Base-by-base conservation (phyloP, 2,113 vertebrate species). In the Scomber japonicus region DNA sequence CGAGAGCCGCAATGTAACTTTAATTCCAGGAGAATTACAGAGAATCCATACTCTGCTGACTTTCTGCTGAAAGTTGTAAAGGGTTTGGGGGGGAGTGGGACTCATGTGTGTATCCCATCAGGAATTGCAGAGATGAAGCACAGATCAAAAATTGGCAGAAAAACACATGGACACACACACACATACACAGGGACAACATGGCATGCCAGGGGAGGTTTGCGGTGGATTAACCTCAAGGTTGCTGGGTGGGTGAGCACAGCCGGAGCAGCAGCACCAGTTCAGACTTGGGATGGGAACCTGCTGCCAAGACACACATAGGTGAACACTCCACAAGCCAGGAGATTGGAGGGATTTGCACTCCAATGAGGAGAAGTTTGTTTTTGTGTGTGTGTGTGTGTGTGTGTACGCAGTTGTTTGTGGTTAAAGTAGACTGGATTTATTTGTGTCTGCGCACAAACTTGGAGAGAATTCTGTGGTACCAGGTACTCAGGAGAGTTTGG, bases 151-250 rank as follows among this genome's bases (percentile, higher is more conserved):
- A 81, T 19, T 82, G 81, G 54, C 76, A 68, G 57, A 86, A 78
- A 78, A 63, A 73, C 8, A 60, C 44, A 45, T 1, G 4, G 15
- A 64, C 70, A 65, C 62, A 70, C 57, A 55, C 55, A 63, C 56
- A 74, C 56, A 62, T 55, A 57, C 51, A 56, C 74, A 49, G 17
- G 64, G 51, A 68, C 72, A 60, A 73, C 71, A 17, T 50, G 53
- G 54, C 54, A 79, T 86, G 85, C 80, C 75, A 84, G 67, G 14
- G 59, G 76, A 83, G 78, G 83, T 85, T 87, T 85, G 84, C 14
- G 73, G 83, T 87, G 87, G 85, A 89, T 90, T 89, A 90, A 86
- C 84, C 86, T 84, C 75, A 16, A 64, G 78, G 71, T 83, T 92
- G 80, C 84, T 46, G 88, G 84, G 70, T 89, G 89, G 82, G 61